Base-by-base conservation (phyloP, 2,888 invertebrate genomes). In the Neoascia interrupta region DNA sequence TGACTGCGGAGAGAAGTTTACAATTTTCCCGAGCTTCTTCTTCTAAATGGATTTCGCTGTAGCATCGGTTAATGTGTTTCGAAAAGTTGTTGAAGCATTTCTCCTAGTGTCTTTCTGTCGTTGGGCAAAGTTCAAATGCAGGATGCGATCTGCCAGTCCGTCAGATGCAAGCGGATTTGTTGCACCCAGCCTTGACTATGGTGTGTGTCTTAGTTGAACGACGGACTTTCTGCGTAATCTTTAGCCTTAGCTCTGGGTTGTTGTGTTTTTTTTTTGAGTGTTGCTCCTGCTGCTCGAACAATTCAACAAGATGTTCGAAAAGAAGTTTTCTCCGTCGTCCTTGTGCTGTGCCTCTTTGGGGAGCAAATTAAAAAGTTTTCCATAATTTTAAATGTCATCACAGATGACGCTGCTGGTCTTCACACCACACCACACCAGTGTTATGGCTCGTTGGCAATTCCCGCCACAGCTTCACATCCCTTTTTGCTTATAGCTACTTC, bases 321-420 rank as follows among this genome's bases (percentile, higher is more conserved):
- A 37, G 18, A 63, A 63, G 13, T 66, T 66, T n/a, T 66, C 37
- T 23, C 26, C 39, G 36, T 28, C 8, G n/a, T 43, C n/a, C 28
- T 37, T 34, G 15, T 49, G 13, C 1, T 21, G 5, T 8, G 16
- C 18, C 6, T 36, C 60, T 34, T 23, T 8, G 13, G 26, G 26
- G 61, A 53, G 54, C 54, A 70, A 72, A 76, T 60, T 72, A 66
- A 70, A 76, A 76, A 76, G 31, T 76, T 76, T 76, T 70, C 64
- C 60, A 70, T 72, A 76, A 76, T 76, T 70, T 76, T 54, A 76
- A 70, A 66, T 76, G 76, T 76, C 70, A 76, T 70, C 64, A 41
- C 76, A 76, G 76, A 70, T 76, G 76, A 60, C 64, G 60, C 34
- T 64, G 56, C 19, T 51, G 28, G 49, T 28, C 51, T n/a, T 28